A percentile compares a stretch with the other conserved stretches of the same genome.
Conservation (phyloP, 2,797 vertebrate species). For the Tenualosa ilisha region DNA sequence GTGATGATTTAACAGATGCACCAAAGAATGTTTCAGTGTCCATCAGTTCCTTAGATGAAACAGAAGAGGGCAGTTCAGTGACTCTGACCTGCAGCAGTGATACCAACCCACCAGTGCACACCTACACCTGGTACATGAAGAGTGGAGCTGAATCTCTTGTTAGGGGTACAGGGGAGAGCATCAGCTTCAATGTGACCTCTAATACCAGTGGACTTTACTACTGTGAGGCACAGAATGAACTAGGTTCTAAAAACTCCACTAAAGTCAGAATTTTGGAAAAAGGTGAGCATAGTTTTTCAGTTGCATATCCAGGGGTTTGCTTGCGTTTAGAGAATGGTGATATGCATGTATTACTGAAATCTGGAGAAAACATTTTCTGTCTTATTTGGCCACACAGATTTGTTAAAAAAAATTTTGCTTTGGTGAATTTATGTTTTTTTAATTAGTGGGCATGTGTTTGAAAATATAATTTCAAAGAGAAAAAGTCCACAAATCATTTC, state of each 20-base stretch:
- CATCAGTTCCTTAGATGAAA: not conserved
- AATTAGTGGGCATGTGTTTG: too few species aligned
- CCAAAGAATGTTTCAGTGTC: not conserved
- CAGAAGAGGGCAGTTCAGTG: not conserved
- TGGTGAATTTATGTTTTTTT: too few species aligned
- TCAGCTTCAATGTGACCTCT: conserved; percentile 22
- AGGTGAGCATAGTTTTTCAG: too few species aligned
- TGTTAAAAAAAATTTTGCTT: too few species aligned
- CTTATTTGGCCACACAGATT: too few species aligned
- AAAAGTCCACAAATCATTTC: too few species aligned
- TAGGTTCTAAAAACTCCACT: not conserved
- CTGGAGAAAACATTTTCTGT: too few species aligned
- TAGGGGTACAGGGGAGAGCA: not conserved
- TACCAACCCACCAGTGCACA: conserved; percentile 14
- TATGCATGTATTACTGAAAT: too few species aligned
- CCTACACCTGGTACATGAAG: conserved; percentile 5
- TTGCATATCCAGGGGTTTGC: too few species aligned
- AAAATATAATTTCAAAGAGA: too few species aligned
- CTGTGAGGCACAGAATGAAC: not conserved
- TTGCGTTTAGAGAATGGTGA: too few species aligned
- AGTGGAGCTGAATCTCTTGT: not conserved
- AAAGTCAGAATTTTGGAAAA: not conserved
- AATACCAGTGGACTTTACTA: not conserved
- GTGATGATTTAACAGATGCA: not conserved
- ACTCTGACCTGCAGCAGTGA: too few species aligned